Evolutionary conservation across 2,888 invertebrate genomes (phyloP).

Genomic region (Hirtodrosophila histrioides): DNA sequence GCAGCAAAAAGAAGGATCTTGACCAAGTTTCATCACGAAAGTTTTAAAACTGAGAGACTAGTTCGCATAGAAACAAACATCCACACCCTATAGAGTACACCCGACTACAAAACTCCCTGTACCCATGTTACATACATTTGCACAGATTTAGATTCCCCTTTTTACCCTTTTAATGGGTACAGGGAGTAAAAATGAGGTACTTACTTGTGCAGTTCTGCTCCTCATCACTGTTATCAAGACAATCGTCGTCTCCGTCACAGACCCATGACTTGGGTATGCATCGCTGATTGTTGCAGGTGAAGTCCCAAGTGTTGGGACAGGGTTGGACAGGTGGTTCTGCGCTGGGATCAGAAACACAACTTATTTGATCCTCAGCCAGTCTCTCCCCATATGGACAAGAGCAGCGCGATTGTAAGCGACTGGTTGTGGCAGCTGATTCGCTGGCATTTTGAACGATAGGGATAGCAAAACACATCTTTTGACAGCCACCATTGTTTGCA

Average conservation of each 20-base stretch:
- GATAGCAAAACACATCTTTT: conserved; percentile 97
- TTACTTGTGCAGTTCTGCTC: conserved; percentile 96
- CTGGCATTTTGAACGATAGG: conserved; percentile 84
- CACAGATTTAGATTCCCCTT: no score
- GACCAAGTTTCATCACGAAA: no score
- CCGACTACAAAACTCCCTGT: no score
- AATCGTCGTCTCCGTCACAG: conserved; percentile 98
- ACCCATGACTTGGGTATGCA: conserved; percentile 98
- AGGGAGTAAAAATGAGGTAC: conserved; percentile 72
- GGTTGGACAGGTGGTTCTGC: conserved; percentile 94
- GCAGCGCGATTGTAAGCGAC: conserved; percentile 88
- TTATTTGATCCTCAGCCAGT: conserved; percentile 88
- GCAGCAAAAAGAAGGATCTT: no score
- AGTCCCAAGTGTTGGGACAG: conserved; percentile 96
- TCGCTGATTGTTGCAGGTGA: conserved; percentile 95
- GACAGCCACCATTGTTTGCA: conserved; percentile 94
- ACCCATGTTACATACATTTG: no score
- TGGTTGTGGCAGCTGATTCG: conserved; percentile 82
- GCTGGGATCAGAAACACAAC: conserved; percentile 92
- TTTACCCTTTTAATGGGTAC: no score
- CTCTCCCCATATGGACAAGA: conserved; percentile 97
- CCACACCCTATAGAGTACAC: no score
- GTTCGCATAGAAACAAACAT: no score
- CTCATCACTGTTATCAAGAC: conserved; percentile 97
- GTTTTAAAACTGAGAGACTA: no score